Conservation (phyloP, 1,140 invertebrate species). For the Hyposmocoma kahamanoa region DNA sequence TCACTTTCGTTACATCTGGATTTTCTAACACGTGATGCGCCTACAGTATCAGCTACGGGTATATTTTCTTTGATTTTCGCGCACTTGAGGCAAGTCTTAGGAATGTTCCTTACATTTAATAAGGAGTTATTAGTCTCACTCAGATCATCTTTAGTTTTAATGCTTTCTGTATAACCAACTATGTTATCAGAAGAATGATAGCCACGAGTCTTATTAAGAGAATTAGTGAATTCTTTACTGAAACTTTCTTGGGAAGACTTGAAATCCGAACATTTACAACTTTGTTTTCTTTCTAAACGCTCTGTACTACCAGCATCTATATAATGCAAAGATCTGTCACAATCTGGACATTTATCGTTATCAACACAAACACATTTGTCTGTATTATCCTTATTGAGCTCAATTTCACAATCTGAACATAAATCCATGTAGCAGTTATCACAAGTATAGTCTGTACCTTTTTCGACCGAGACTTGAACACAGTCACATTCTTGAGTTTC, state of each 20-base stretch:
- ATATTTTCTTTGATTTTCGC: constrained; percentile 72
- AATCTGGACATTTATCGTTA: constrained; percentile 55
- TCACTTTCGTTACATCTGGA: constrained; percentile 53
- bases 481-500: constrained; percentile 57
- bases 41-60: constrained; percentile 42
- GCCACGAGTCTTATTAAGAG: constrained; percentile 53
- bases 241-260: constrained; percentile 66
- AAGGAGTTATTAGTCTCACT: constrained; percentile 46
- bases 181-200: constrained; percentile 67
- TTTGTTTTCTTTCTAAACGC: constrained; percentile 46
- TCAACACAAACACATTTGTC: constrained; percentile 41
- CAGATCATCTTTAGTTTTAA: constrained; percentile 53
- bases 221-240: constrained; percentile 43
- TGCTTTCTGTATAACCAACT: constrained; percentile 46
- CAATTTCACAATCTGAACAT: constrained; percentile 58
- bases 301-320: constrained; percentile 56
- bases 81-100: constrained; percentile 69
- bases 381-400: constrained; percentile 38
- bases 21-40: constrained; percentile 41
- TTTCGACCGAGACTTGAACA: constrained; percentile 49
- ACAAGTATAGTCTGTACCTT: constrained; percentile 61
- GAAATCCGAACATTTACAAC: constrained; percentile 59
- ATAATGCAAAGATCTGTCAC: constrained; percentile 52
- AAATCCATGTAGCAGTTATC: constrained; percentile 62
- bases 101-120: constrained; percentile 46